Base-by-base conservation (phyloP, 37 sponge, comb jelly and placozoan species). In the Cladorhizidae sp. region DNA sequence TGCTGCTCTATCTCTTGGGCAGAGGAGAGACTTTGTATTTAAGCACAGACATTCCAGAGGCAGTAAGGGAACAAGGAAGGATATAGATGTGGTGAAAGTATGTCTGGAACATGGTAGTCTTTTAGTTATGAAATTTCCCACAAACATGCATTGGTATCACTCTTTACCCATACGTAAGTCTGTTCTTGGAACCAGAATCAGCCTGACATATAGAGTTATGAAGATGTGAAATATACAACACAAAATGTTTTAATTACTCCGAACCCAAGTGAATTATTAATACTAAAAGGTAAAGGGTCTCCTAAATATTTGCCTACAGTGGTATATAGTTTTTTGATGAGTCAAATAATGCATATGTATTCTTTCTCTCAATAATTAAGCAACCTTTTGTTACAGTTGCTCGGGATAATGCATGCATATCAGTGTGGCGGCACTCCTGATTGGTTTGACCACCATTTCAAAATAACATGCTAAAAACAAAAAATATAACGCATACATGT, bases 131-230 rank as follows among this genome's bases (percentile, higher is more conserved):
- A 57, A 67, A n/a, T 56, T 49, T 0, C 83, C 87, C 5, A 92
- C 93, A 28, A 92, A 92, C 49, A 38, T 70, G 55, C 40, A 78
- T 51, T 92, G 93, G 93, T 92, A 87, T 52, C 93, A 92, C 45
- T 83, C 87, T 23, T 61, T 92, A 29, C 93, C 93, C 1, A 21
- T 75, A 21, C 75, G 93, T 18, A 92, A 65, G 73, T 77, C 74
- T 11, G 83, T 70, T 50, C 75, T n/a, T 41, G 63, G 40, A 0
- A 31, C 69, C 3, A 69, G 93, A 55, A 87, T 92, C 11, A 92
- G 87, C 40, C 77, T 92, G 25, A 92, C 93, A 23, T 92, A 87
- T 42, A 78, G 93, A 50, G 74, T 28, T 57, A 92, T 92, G 82
- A 74, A 72, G 20, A 9, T 38, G 17, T 73, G 55, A 5, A 23